Conservation (phyloP, 2,888 invertebrate genomes). For the Nephrotoma flavescens region DNA sequence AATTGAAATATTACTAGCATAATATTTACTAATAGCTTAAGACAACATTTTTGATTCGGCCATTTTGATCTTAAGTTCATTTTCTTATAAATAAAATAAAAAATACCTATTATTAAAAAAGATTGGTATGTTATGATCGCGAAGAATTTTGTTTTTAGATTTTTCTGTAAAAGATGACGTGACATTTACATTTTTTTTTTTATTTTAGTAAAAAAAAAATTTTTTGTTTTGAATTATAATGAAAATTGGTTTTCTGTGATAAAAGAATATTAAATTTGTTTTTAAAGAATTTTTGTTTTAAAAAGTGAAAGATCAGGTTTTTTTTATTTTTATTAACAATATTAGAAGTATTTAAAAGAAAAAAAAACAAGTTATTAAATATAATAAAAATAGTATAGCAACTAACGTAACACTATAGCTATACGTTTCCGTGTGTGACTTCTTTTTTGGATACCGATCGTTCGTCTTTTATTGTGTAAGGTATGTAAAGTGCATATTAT, state of each 20-base stretch:
- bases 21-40: background rate
- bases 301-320: conserved; percentile 3
- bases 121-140: background rate
- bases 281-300: background rate
- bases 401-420: background rate
- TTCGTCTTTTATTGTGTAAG: background rate
- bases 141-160: background rate
- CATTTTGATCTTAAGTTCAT: conserved; percentile 2
- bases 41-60: background rate
- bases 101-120: background rate
- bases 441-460: background rate
- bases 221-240: background rate
- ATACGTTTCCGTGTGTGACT: background rate
- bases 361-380: background rate
- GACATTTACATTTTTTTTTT: background rate
- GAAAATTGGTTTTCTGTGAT: background rate
- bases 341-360: background rate
- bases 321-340: background rate
- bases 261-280: background rate
- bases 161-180: background rate
- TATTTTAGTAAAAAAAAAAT: background rate
- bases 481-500: background rate
- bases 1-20: background rate
- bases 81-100: background rate
- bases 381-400: background rate